Base-by-base conservation (phyloP, 2,797 vertebrate species). In the Synaphobranchus kaupii region DNA sequence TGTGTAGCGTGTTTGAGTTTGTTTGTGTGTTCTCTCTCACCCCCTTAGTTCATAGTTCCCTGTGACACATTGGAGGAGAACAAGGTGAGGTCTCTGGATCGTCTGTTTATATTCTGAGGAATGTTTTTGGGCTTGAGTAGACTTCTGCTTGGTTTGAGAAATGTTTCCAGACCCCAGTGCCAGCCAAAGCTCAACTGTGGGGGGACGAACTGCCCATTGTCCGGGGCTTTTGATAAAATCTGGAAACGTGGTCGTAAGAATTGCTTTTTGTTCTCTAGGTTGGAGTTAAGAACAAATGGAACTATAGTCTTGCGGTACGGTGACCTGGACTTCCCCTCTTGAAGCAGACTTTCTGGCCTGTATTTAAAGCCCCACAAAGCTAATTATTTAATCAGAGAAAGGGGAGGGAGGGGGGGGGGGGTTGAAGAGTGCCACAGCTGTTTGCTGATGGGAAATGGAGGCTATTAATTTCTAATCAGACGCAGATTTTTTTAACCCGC, bases 311-410 rank as follows among this genome's bases (percentile, higher is more conserved):
- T 89, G 71, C 66, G 52, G 84, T 87, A 80, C 56, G 83, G 86
- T 89, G 88, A 89, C 88, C 81, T 84, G 83, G 58, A 80, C 85
- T 81, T 66, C 66, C 85, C 71, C 81, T 86, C 39, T 78, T 60
- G 22, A 84, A 82, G 44, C 87, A 60, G 81, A 63, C 66, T 54
- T 86, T 88, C 85, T 88, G 85, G 87, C 83, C 85, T 85, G 83
- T 73, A 85, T 86, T 52, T 88, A 85, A 86, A 87, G 85, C 60
- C 60, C 85, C 44, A 20, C 58, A 54, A 63, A 81, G 82, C 82
- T 87, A 90, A 91, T 92, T 90, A 90, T 92, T 90, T 91, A 91
- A 92, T 92, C 91, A 92, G 86, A 83, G 86, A 78, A 71, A 76
- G 39, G 71, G 2, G 71, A n/a, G 63, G 20, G 28, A 25, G n/a